These are phyloP conservation scores for Myiagra hebetior DNA, from an alignment of 2,113 vertebrate genomes.

Conservation along the genomic window DNA sequence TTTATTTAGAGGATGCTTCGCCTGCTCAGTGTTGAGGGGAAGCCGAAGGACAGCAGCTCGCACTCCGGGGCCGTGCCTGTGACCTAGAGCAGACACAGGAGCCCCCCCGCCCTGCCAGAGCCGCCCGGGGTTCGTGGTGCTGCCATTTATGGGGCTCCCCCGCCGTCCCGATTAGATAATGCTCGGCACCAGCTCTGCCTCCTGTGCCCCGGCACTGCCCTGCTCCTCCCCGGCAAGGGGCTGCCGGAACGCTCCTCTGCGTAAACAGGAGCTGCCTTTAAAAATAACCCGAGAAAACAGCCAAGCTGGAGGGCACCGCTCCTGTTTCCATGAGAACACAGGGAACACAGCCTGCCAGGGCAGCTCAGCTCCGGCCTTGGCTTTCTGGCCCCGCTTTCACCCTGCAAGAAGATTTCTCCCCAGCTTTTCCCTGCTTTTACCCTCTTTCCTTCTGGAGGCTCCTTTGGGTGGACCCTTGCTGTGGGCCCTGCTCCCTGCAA, in stretches of 20 bases:
- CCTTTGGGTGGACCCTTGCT: neutral
- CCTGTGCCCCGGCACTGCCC: accelerated
- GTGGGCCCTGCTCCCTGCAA: neutral
- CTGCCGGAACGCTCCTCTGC: accelerated
- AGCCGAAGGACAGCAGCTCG: neutral
- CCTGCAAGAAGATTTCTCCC: neutral
- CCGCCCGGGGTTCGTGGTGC: neutral
- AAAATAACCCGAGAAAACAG: neutral
- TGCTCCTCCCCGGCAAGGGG: neutral
- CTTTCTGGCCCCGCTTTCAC: accelerated
- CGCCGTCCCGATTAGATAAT: neutral
- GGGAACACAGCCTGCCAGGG: neutral
- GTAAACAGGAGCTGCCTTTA: neutral
- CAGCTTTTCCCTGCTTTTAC: neutral
- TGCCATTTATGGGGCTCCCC: conserved; percentile 4
- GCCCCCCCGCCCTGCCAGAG: neutral
- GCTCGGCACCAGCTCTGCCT: neutral
- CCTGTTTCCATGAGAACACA: neutral
- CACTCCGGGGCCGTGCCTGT: neutral
- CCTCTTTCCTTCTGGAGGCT: neutral
- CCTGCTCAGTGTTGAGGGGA: neutral
- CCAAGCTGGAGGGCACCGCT: neutral
- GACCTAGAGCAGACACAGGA: neutral
- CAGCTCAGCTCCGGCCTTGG: neutral
- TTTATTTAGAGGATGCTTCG: neutral